These are phyloP conservation scores for Edolisoma coerulescens DNA, from an alignment of 2,113 vertebrate species.

Conservation along the genomic window DNA sequence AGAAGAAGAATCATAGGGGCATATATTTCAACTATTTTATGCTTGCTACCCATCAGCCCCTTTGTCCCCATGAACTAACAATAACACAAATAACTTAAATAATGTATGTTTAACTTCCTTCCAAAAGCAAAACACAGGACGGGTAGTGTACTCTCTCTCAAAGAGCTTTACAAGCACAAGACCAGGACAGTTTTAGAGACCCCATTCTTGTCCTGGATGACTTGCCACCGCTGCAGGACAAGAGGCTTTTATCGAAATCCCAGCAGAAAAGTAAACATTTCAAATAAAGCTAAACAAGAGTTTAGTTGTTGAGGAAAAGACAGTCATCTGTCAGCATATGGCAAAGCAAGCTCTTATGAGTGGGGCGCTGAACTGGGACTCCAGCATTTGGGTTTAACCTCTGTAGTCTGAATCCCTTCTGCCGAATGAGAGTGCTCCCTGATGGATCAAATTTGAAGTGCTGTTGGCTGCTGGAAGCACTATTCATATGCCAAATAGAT, in stretches of 20 bases:
- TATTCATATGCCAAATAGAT: background rate
- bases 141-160: background rate
- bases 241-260: slow-evolving; percentile 48
- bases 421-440: background rate
- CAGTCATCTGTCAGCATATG: slow-evolving; percentile 28
- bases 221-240: slow-evolving; percentile 20
- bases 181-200: slow-evolving; percentile 24
- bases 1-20: background rate
- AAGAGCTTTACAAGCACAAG: slow-evolving; percentile 10
- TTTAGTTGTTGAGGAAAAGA: slow-evolving; percentile 32
- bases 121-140: slow-evolving; percentile 58
- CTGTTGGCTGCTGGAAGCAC: background rate
- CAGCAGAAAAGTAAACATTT: slow-evolving; percentile 55
- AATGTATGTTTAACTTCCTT: slow-evolving; percentile 55
- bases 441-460: background rate
- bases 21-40: background rate
- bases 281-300: slow-evolving; percentile 55
- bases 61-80: slow-evolving; percentile 3
- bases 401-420: background rate
- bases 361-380: background rate
- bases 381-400: background rate
- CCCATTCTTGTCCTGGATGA: slow-evolving; percentile 9
- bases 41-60: background rate
- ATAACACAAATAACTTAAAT: slow-evolving; percentile 39
- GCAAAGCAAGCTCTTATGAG: background rate